These are phyloP conservation scores for Drosophila bocki DNA, from an alignment of 1,140 invertebrate species.

Conservation along the genomic window DNA sequence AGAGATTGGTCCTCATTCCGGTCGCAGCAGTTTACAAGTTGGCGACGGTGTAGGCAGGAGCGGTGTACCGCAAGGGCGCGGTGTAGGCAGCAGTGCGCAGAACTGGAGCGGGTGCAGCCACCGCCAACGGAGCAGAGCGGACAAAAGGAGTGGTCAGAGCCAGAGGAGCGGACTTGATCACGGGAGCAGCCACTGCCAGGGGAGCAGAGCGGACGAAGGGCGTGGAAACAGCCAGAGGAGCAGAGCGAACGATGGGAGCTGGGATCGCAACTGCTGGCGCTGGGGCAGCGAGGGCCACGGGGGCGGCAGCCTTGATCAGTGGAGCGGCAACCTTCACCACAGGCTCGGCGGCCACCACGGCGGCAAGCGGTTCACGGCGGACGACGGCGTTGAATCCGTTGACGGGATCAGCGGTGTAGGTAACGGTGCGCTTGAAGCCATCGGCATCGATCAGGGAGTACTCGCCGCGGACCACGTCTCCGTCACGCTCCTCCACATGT, in stretches of 20 bases:
- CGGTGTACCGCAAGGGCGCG: conserved; percentile 60
- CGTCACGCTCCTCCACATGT: conserved; percentile 87
- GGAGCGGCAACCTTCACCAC: conserved; percentile 64
- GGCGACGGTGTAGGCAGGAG: conserved; percentile 59
- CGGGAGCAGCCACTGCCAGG: conserved; percentile 38
- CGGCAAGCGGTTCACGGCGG: conserved; percentile 80
- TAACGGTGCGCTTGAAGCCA: conserved; percentile 80
- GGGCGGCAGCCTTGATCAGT: conserved; percentile 57
- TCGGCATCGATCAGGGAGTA: conserved; percentile 79
- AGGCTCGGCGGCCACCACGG: conserved; percentile 58
- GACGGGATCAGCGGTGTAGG: conserved; percentile 81
- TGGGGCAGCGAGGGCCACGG: conserved; percentile 63
- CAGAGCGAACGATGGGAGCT: conserved; percentile 68
- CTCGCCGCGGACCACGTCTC: conserved; percentile 86
- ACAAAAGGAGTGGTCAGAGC: conserved; percentile 56
- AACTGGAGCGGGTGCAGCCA: conserved; percentile 37
- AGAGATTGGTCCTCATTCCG: neutral
- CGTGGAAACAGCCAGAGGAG: conserved; percentile 55
- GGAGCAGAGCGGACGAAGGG: conserved; percentile 59
- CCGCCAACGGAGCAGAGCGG: conserved; percentile 67
- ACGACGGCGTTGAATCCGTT: conserved; percentile 84
- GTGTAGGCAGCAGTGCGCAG: conserved; percentile 52
- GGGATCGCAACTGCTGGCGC: conserved; percentile 42
- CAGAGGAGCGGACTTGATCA: conserved; percentile 55
- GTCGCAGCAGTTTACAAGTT: conserved; percentile 54